Percentiles rank a stretch among this genome's conserved stretches.
Conservation (phyloP, 2,888 invertebrate genomes). For the Graphium colonna region DNA sequence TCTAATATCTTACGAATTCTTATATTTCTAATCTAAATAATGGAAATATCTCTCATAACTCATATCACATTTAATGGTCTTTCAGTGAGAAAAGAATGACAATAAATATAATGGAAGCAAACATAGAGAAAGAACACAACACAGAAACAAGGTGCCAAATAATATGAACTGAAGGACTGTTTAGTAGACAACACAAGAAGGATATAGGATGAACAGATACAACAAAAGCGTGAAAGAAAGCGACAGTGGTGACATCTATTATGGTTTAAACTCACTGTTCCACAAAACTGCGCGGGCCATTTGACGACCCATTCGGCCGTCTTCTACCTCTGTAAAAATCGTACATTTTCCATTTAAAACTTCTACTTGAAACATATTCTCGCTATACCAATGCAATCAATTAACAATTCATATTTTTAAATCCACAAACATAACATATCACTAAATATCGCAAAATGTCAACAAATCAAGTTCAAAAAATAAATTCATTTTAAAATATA, state of each 20-base stretch:
- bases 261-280: conserved; percentile 86
- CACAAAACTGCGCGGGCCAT: conserved; percentile 90
- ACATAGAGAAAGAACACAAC: background rate
- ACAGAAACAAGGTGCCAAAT: background rate
- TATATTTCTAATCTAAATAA: too few species aligned
- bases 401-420: background rate
- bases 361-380: background rate
- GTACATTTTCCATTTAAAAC: conserved; percentile 1
- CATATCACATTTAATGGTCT: background rate
- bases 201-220: background rate
- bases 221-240: conserved; percentile 34
- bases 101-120: background rate
- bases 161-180: background rate
- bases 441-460: too few species aligned
- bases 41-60: too few species aligned
- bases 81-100: background rate
- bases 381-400: background rate
- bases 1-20: too few species aligned
- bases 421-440: background rate
- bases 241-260: conserved; percentile 50
- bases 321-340: conserved; percentile 84
- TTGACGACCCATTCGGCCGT: conserved; percentile 88
- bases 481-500: too few species aligned
- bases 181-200: conserved; percentile 1
- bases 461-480: too few species aligned